Base-by-base conservation (phyloP, 2,113 vertebrate species). In the Nyctereutes procyonoides region DNA sequence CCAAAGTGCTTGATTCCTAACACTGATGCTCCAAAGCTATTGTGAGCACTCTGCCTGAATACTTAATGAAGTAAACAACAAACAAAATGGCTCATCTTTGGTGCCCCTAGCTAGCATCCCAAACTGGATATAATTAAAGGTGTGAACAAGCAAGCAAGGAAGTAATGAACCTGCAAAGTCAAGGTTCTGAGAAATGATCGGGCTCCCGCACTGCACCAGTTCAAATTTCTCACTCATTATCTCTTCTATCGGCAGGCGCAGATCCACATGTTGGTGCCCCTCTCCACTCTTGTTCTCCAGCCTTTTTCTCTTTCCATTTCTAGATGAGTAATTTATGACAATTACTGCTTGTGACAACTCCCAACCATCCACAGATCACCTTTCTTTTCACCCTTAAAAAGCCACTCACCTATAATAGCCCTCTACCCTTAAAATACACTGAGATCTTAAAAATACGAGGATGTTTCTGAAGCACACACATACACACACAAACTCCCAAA, bases 121-220 rank as follows among this genome's bases (percentile, higher is more conserved):
- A 97, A 98, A 98, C 92, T 88, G 94, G 92, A 97, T 98, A 98
- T 98, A 98, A 98, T 99, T 99, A 98, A 98, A 99, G 98, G 98
- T 98, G 98, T 96, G 98, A 99, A 98, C 90, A 98, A 98, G 97
- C 91, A 98, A 96, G 95, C 88, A 95, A 98, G 92, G 95, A 97
- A 97, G 96, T 98, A 98, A 98, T 97, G 98, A 98, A 98, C 97
- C 97, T 98, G 98, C 97, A 98, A 98, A 99, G 98, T 98, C 96
- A 98, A 98, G 98, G 98, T 98, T 98, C 97, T 98, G 97, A 98
- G 98, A 98, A 98, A 98, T 98, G 97, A 98, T 96, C 60, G 73
- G 98, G 95, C 98, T 96, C 98, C 96, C 38, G 74, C 97, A 98
- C 93, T 91, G 97, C 95, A 97, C 93, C 97, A 98, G 98, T 98